Base-by-base conservation (phyloP, 2,113 vertebrate species). In the Ailurus styani region DNA sequence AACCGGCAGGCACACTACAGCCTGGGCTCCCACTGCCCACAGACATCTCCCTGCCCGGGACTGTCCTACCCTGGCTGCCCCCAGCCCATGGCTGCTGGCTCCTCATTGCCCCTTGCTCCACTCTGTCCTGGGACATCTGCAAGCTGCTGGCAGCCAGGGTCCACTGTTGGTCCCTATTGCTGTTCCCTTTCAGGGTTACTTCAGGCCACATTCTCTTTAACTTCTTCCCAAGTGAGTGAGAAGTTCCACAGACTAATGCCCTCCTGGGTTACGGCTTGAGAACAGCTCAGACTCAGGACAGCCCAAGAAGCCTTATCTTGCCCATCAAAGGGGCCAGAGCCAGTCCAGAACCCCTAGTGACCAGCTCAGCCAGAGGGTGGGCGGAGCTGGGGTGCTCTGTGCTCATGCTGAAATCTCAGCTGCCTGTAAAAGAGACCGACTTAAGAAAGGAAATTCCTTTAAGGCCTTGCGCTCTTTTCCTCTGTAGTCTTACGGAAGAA, bases 391-490 rank as follows among this genome's bases (percentile, higher is more conserved):
- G 47, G 17, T 34, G 45, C 45, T 90, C 25, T 60, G 15, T 73
- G 79, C 21, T 94, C 60, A 45, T 29, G 73, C 60, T 66, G 90
- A n/a, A 40, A 83, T 54, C 47, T 64, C 93, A 60, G 88, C 90
- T 83, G 79, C 68, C 45, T 95, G 18, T 27, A 40, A 86, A 93
- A 92, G 64, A 73, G 40, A 81, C 8, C 1, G 2, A 47, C 66
- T 79, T 77, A 55, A 84, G 79, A 79, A 93, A 94, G 66, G 78
- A 83, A 89, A 95, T 83, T 90, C n/a, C 73, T 96, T 97, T 93
- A 89, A 92, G 93, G 47, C 55, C 70, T 79, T 72, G 70, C 37
- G 50, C 47, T 95, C 23, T 72, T 97, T 87, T 94, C 23, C 31
- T 87, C 82, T 93, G 31, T 29, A 88, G 21, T 88, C 70, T 42